phyloP scores from a whole-genome alignment of 2,888 invertebrate genomes.

The Coleophora deauratella region DNA sequence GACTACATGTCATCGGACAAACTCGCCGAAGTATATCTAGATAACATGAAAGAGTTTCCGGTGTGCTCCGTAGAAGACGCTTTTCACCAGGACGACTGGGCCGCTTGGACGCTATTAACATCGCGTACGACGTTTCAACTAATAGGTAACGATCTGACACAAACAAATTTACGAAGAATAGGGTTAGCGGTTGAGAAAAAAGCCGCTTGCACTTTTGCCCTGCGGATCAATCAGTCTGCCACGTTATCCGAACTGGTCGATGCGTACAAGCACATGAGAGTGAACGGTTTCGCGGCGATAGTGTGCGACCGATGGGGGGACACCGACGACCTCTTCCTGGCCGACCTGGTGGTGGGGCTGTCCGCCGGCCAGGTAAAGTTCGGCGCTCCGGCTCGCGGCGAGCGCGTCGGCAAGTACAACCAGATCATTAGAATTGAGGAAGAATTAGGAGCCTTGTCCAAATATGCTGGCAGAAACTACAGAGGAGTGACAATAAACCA shows the following conservation, averaged over 20 bases:
- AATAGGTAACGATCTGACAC: constrained; percentile 96
- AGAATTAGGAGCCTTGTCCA: constrained; percentile 91
- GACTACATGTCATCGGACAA: constrained; percentile 88
- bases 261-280: constrained; percentile 92
- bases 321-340: constrained; percentile 98
- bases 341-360: constrained; percentile 97
- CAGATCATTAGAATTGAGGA: constrained; percentile 98
- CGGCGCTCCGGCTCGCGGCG: constrained; percentile 97
- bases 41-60: constrained; percentile 91
- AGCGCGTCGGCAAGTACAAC: constrained; percentile 97
- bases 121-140: constrained; percentile 82
- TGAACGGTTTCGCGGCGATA: constrained; percentile 91
- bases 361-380: constrained; percentile 99
- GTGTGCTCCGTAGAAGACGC: constrained; percentile 98
- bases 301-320: constrained; percentile 85
- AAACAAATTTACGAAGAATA: constrained; percentile 91
- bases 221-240: constrained; percentile 98
- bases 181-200: constrained; percentile 94
- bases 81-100: constrained; percentile 98
- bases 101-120: constrained; percentile 90
- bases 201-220: constrained; percentile 92
- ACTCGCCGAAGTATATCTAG: constrained; percentile 88
- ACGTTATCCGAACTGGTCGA: constrained; percentile 97
- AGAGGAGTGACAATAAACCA: constrained; percentile 73
- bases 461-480: constrained; percentile 96